Evolutionary conservation across 2,888 invertebrate genomes (phyloP).

Genomic region (Epistrophe grossulariae): DNA sequence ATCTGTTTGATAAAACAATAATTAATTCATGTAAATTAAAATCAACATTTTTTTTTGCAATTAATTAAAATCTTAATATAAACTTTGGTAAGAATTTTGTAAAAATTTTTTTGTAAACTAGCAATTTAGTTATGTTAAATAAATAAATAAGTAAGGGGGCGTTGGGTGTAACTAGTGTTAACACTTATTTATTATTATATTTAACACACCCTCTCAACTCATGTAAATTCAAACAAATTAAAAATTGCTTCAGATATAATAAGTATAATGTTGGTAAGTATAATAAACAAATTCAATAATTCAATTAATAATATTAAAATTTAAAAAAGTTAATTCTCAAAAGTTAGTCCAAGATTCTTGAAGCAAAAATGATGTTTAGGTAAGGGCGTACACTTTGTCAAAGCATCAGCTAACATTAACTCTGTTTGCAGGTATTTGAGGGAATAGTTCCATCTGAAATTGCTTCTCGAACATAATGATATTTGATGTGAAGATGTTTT

Average conservation of each 20-base stretch:
- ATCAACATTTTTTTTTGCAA: too few species aligned
- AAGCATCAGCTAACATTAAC: neutral
- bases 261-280: too few species aligned
- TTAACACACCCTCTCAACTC: neutral
- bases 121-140: too few species aligned
- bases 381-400: neutral
- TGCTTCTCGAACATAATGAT: conserved; percentile 16
- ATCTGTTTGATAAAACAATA: too few species aligned
- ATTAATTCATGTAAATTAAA: too few species aligned
- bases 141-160: too few species aligned
- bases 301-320: neutral
- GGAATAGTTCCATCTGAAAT: conserved; percentile 4
- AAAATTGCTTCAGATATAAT: neutral
- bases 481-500: conserved; percentile 24
- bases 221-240: neutral
- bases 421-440: neutral
- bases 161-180: too few species aligned
- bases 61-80: too few species aligned
- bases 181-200: too few species aligned
- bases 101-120: too few species aligned
- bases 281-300: too few species aligned
- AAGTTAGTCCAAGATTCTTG: neutral
- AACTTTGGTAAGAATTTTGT: too few species aligned
- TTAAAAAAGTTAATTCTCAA: neutral
- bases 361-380: neutral